A percentile compares a stretch with the other conserved stretches of the same genome.
Conservation (phyloP, 2,888 invertebrate genomes). For the Sarcophaga rosellei region DNA sequence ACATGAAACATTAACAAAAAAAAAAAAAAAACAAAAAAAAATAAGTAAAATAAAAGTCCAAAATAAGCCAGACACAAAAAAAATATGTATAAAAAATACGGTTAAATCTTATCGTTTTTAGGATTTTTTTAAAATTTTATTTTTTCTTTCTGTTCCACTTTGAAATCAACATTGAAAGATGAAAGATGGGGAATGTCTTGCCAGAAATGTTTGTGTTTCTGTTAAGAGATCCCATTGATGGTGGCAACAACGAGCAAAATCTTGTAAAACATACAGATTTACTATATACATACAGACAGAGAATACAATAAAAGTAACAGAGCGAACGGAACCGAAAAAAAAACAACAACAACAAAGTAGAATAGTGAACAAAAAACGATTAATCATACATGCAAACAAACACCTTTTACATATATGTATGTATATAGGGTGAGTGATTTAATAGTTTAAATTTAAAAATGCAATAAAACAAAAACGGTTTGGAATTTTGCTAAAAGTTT, state of each 20-base stretch:
- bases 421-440: background rate
- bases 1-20: constrained; percentile 11
- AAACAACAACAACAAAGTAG: background rate
- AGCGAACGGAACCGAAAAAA: background rate
- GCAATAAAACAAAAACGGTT: no score
- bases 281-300: background rate
- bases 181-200: constrained; percentile 31
- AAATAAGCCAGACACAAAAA: constrained; percentile 7
- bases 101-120: constrained; percentile 37
- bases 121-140: background rate
- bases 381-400: constrained; percentile 3
- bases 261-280: constrained; percentile 7
- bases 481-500: no score
- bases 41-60: background rate
- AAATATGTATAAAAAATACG: constrained; percentile 1
- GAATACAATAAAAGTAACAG: constrained; percentile 14
- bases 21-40: constrained; percentile 64
- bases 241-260: background rate
- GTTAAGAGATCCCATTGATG: background rate
- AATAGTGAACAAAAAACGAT: constrained; percentile 16
- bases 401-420: background rate
- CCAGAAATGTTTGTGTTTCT: constrained; percentile 6
- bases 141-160: background rate
- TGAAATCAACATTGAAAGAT: background rate
- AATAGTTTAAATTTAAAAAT: no score